Conservation (phyloP, 2,797 vertebrate genomes). For the Lacerta viridis region DNA sequence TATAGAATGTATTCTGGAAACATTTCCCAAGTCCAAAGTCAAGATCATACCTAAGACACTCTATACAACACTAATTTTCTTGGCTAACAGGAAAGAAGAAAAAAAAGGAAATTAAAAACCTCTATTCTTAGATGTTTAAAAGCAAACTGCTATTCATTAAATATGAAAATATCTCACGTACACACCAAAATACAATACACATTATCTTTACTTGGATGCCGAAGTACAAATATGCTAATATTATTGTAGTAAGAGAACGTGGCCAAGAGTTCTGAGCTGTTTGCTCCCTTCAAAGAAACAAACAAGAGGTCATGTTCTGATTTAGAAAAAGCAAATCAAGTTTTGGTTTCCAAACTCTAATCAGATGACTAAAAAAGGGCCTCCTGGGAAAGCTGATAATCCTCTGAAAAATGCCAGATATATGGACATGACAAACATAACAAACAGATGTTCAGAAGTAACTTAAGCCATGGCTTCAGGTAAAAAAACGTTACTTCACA, state of each 20-base stretch:
- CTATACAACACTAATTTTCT: neutral
- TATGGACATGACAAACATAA: conserved; percentile 69
- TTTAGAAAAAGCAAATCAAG: conserved; percentile 33
- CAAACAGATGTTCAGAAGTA: conserved; percentile 73
- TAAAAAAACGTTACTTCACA: conserved; percentile 22
- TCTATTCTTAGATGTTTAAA: neutral
- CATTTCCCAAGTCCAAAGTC: conserved; percentile 33
- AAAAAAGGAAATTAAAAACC: neutral
- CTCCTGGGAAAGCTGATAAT: conserved; percentile 66
- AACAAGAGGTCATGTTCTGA: conserved; percentile 16
- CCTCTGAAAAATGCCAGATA: conserved; percentile 74
- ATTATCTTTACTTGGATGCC: neutral
- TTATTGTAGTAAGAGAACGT: neutral
- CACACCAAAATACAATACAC: neutral
- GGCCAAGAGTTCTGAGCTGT: neutral
- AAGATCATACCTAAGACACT: conserved; percentile 2
- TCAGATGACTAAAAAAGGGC: conserved; percentile 60
- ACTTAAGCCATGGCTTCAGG: conserved; percentile 3
- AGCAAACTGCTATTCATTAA: neutral
- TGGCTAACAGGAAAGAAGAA: neutral
- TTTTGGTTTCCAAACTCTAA: conserved; percentile 44
- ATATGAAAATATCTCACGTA: neutral
- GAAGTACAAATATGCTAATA: neutral
- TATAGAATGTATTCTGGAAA: conserved; percentile 28
- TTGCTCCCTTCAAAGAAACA: neutral